Evolutionary conservation across 2,113 vertebrate genomes (phyloP), one percentile per base, ranked within the genome.

Genomic region (Mus pahari): DNA sequence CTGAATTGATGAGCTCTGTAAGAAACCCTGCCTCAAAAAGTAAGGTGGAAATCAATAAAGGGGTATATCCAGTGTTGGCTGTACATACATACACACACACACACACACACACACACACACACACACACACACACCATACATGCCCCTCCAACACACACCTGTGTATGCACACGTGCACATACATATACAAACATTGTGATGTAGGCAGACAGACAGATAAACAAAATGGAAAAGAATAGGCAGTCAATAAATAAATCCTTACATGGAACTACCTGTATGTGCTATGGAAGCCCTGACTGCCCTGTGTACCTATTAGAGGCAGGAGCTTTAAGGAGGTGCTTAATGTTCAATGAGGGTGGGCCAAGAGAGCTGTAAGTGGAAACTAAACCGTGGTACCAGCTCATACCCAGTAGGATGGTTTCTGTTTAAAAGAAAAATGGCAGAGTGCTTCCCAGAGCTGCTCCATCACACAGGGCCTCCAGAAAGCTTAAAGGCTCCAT

Each of bases 381-480:
- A 78, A 68, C 7, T 36, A 92, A 68, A 68, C 64, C 42, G 66
- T 28, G 20, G 36, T 33, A 53, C 45, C 36, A 26, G 26, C 17
- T 92, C 36, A 86, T 5, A 73, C 31, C 7, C 28, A 77, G 13
- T 66, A 77, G 71, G 26, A 36, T 1, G 31, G 58, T 4, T 39
- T 39, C 55, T 39, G 19, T 48, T 78, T 33, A 66, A 77, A 86
- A 92, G 45, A 10, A n/a, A 86, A 42, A 11, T 14, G 31, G 50
- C 19, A 17, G 42, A 64, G 53, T 62, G 92, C 66, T 55, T 75
- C 68, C 68, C 11, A 75, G 48, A 48, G 58, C 68, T 83, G 88
- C 60, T 83, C 83, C 74, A 83, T 75, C 77, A 91, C 94, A 91
- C 42, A 92, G 71, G 12, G 45, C 14, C 36, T 92, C 36, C 31